These are phyloP conservation scores for Uloborus plumipes DNA, from an alignment of 2,888 invertebrate species.

Conservation along the genomic window DNA sequence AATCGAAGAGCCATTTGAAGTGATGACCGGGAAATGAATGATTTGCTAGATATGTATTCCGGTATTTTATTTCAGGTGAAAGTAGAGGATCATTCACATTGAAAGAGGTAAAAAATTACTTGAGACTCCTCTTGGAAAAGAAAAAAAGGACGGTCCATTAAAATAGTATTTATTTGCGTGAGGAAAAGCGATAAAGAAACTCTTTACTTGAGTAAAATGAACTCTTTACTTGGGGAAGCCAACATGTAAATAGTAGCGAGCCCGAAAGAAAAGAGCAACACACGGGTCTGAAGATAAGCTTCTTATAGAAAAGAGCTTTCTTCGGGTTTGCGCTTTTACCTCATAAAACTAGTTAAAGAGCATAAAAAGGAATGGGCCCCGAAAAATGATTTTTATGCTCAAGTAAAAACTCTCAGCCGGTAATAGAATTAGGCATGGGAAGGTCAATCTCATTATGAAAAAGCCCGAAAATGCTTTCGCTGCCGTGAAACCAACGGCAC, in stretches of 20 bases:
- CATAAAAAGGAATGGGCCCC: slow-evolving; percentile 31
- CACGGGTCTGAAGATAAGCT: slow-evolving; percentile 28
- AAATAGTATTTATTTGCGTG: too few species aligned
- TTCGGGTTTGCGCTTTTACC: slow-evolving; percentile 20
- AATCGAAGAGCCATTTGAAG: too few species aligned
- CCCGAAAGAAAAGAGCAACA: neutral
- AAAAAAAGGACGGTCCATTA: neutral
- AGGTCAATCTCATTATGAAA: slow-evolving; percentile 59
- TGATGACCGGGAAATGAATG: too few species aligned
- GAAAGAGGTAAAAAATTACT: too few species aligned
- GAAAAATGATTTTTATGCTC: slow-evolving; percentile 37
- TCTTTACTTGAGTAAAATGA: slow-evolving; percentile 21
- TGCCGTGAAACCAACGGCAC: neutral
- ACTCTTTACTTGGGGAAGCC: slow-evolving; percentile 3
- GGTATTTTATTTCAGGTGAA: too few species aligned
- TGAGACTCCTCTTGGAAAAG: neutral
- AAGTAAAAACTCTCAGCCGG: slow-evolving; percentile 27
- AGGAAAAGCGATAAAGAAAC: neutral
- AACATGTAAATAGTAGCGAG: neutral
- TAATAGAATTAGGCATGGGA: slow-evolving; percentile 41
- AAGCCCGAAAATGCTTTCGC: slow-evolving; percentile 13
- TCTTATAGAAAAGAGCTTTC: slow-evolving; percentile 32
- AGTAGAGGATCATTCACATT: too few species aligned
- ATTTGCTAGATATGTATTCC: too few species aligned
- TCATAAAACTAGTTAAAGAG: slow-evolving; percentile 35